These are phyloP conservation scores for Brachypodius melanocephalos DNA, from an alignment of 2,113 vertebrate species.

Conservation along the genomic window DNA sequence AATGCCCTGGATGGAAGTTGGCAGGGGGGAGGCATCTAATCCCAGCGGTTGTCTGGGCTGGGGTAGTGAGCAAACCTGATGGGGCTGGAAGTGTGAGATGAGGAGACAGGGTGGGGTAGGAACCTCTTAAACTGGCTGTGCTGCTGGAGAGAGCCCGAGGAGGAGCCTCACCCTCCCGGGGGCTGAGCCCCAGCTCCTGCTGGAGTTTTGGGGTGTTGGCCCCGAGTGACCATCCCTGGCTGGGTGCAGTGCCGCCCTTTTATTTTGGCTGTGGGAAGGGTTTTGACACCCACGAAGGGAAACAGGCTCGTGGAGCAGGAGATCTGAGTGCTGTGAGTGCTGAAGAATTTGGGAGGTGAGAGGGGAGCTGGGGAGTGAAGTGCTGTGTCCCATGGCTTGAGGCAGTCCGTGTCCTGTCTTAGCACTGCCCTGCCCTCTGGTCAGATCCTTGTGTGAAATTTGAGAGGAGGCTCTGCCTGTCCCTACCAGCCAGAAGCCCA, in stretches of 20 bases:
- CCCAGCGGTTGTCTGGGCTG: not conserved
- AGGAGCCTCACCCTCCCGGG: not conserved
- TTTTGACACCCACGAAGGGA: not conserved
- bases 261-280: not conserved
- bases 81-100: not conserved
- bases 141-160: not conserved
- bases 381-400: not conserved
- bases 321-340: not conserved
- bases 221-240: rapidly evolving
- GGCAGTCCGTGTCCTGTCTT: not conserved
- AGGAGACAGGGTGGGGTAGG: not conserved
- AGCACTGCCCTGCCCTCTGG: conserved; percentile 1
- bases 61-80: not conserved
- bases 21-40: not conserved
- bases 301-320: not conserved
- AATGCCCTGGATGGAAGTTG: not conserved
- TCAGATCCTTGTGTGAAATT: not conserved
- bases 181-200: not conserved
- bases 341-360: not conserved
- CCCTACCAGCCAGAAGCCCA: not conserved
- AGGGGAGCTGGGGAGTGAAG: not conserved
- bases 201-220: not conserved
- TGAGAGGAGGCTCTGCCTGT: conserved; percentile 16
- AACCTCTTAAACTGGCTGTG: conserved; percentile 17
- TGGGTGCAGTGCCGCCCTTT: not conserved